Conservation (phyloP, 2,797 vertebrate genomes). For the Sylvilagus floridanus region DNA sequence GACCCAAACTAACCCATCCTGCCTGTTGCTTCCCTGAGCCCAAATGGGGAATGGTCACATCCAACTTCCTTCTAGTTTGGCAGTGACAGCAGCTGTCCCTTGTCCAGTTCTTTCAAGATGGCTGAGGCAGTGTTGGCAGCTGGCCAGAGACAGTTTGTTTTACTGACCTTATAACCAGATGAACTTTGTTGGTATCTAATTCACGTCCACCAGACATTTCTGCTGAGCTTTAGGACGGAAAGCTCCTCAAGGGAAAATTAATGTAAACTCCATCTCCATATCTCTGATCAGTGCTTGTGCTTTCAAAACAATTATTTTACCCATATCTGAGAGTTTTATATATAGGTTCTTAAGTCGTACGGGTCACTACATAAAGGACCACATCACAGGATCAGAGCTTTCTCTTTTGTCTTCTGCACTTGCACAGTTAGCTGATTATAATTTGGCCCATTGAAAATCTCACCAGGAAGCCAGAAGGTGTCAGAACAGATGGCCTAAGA, state of each 20-base stretch:
- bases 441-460: background rate
- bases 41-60: background rate
- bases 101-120: background rate
- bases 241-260: conserved; percentile 9
- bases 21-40: background rate
- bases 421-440: background rate
- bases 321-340: background rate
- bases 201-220: conserved; percentile 6
- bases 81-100: background rate
- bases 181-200: conserved; percentile 16
- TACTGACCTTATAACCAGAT: conserved; percentile 51
- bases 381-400: background rate
- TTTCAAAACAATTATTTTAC: background rate
- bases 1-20: background rate
- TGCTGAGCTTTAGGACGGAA: background rate
- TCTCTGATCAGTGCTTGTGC: background rate
- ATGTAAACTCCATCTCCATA: background rate
- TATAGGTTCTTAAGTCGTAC: background rate
- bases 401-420: background rate
- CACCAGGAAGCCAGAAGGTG: background rate
- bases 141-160: conserved; percentile 48
- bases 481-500: background rate
- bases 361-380: background rate
- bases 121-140: background rate
- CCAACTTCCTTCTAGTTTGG: background rate